Evolutionary conservation across 2,113 vertebrate genomes (phyloP).

Genomic region (Sinosuthora webbiana): DNA sequence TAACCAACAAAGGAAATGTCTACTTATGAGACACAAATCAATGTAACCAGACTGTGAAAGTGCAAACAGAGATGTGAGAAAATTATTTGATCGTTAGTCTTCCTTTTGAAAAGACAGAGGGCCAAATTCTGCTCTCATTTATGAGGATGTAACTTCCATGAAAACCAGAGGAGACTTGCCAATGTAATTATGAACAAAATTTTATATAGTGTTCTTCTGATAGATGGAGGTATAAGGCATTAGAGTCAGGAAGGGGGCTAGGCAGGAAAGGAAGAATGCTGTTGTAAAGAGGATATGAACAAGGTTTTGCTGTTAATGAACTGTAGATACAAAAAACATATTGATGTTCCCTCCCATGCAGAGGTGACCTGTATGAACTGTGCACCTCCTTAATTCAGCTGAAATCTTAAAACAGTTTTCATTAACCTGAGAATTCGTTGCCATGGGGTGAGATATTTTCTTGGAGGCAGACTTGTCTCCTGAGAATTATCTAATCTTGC

Average conservation of each 20-base stretch:
- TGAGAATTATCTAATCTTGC: neutral
- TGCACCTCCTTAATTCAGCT: constrained; percentile 1
- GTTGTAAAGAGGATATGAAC: constrained; percentile 3
- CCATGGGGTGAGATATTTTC: neutral
- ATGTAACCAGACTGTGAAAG: constrained; percentile 77
- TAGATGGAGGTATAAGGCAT: neutral
- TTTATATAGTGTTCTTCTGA: neutral
- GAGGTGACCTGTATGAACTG: neutral
- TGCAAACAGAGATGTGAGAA: constrained; percentile 81
- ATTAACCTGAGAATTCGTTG: neutral
- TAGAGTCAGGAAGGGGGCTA: neutral
- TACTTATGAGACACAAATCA: constrained; percentile 81
- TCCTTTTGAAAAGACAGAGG: constrained; percentile 58
- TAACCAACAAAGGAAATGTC: constrained; percentile 79
- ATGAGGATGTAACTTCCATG: neutral
- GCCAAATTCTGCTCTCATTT: constrained; percentile 29
- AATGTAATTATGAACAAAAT: neutral
- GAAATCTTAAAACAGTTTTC: neutral
- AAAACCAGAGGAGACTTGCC: neutral
- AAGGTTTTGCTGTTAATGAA: constrained; percentile 27
- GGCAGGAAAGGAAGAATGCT: neutral
- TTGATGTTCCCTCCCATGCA: neutral
- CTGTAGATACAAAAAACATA: neutral
- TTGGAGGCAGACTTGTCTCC: neutral
- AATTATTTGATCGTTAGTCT: constrained; percentile 77